Evolutionary conservation across 92 coral and sea anemone species (phyloP).

Genomic region (Siderastrea radians): DNA sequence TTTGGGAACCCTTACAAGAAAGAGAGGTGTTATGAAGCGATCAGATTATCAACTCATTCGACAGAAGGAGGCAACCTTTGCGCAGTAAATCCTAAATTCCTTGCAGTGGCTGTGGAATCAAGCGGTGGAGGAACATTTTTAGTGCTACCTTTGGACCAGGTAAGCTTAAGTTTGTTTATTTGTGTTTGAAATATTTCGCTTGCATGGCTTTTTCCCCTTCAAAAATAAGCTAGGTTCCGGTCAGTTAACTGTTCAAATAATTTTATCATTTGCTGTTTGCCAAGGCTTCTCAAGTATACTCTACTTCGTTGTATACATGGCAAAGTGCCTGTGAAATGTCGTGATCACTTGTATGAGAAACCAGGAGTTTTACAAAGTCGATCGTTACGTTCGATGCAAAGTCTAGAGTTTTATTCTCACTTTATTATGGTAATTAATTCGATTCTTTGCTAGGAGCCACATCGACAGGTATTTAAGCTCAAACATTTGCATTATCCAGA

Average conservation of each 20-base stretch:
- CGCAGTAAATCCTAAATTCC: constrained; percentile 98
- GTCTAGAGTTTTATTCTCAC: not conserved
- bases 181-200: not conserved
- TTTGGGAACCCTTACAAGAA: constrained; percentile 94
- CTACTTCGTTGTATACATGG: constrained; percentile 7
- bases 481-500: not conserved
- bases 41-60: constrained; percentile 83
- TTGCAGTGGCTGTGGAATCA: constrained; percentile 94
- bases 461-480: not conserved
- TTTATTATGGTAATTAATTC: not conserved
- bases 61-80: constrained; percentile 97
- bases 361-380: not conserved
- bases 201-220: not conserved
- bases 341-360: not conserved
- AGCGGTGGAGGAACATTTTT: constrained; percentile 97
- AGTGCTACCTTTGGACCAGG: constrained; percentile 90
- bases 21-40: constrained; percentile 93
- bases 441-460: not conserved
- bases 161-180: constrained; percentile 39
- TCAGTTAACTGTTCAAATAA: constrained; percentile 26
- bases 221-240: not conserved
- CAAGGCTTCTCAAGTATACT: not conserved
- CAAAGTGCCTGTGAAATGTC: constrained; percentile 27
- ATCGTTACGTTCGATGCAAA: constrained; percentile 13
- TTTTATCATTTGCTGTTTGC: constrained; percentile 9